Base-by-base conservation (phyloP, 2,888 invertebrate genomes). In the Chesias legatella region DNA sequence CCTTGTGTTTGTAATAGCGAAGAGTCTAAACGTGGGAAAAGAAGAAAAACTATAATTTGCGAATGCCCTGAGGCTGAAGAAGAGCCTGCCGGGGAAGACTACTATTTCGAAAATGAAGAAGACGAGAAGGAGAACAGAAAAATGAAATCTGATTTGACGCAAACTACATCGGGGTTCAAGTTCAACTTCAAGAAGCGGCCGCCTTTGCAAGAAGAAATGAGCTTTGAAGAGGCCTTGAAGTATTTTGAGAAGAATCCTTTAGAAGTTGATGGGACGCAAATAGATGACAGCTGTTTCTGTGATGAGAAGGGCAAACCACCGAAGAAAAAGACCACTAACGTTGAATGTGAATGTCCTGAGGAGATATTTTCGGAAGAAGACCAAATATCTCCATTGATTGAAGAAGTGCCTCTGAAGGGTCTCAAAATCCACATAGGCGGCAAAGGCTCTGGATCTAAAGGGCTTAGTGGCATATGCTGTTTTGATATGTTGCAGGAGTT, bases 91-190 rank as follows among this genome's bases (percentile, higher is more conserved):
- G 7, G 17, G 6, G 35, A 37, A 10, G 34, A 47, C 7, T 29
- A 7, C 10, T 33, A 13, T 24, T 30, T 7, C 1, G 13, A 17
- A 3, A 17, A 23, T 13, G 30, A 30, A 32, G 24, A 49, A 8
- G 43, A 52, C 23, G 38, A 60, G 30, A 51, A 37, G 26, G 40
- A 53, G 10, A 40, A 54, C 0, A 47, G 60, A 8, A 65, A 58
- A 55, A 48, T 66, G 13, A 60, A 58, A 22, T 76, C 76, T 0
- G 59, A 66, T 7, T 55, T 67, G 45, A 69, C 79, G 0, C 64
- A 75, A 37, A 67, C 62, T 9, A 62, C 56, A 0, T 79, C 79
- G 3, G 79, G 75, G 9, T 76, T 76, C 29, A 70, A 58, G 53
- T 33, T 76, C 6, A 43, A 53, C 23, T 38, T 56, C 4, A 44